A percentile compares a stretch with the other conserved stretches of the same genome.
Conservation (phyloP, 2,113 vertebrate genomes). For the Nerophis ophidion region DNA sequence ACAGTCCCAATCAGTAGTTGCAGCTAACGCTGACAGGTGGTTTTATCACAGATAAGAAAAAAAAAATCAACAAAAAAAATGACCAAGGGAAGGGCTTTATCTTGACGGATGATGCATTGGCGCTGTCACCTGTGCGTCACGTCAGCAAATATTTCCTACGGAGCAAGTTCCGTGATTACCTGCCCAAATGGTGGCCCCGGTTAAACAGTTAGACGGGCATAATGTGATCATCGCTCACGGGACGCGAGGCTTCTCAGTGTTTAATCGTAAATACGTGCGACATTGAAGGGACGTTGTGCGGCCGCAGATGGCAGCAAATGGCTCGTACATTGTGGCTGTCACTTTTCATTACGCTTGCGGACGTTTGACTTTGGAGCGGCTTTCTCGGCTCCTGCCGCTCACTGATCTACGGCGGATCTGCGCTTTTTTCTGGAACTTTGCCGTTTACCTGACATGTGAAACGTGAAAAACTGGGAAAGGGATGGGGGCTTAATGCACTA, state of each 20-base stretch:
- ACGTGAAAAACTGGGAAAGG: no score
- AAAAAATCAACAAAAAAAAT: not conserved
- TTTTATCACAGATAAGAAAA: slow-evolving; percentile 24
- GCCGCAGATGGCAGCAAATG: not conserved
- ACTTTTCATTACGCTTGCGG: not conserved
- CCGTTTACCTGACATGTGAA: no score
- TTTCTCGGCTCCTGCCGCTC: no score
- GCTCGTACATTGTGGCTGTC: slow-evolving; percentile 1
- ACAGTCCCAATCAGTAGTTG: slow-evolving; percentile 30
- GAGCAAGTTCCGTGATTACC: not conserved
- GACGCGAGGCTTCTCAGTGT: not conserved
- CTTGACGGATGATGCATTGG: slow-evolving; percentile 10
- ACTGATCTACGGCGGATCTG: no score
- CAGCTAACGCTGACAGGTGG: slow-evolving; percentile 20
- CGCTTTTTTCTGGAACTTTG: no score
- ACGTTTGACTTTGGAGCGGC: not conserved
- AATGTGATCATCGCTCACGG: slow-evolving; percentile 2
- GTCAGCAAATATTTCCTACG: not conserved
- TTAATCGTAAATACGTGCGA: slow-evolving; percentile 4
- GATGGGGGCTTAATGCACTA: no score
- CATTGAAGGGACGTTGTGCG: not conserved
- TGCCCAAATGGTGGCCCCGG: no score
- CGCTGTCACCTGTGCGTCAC: not conserved
- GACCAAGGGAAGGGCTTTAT: not conserved
- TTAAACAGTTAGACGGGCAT: not conserved